phyloP scores from a whole-genome alignment of 2,797 vertebrate species.

The Galagoides demidoff region DNA sequence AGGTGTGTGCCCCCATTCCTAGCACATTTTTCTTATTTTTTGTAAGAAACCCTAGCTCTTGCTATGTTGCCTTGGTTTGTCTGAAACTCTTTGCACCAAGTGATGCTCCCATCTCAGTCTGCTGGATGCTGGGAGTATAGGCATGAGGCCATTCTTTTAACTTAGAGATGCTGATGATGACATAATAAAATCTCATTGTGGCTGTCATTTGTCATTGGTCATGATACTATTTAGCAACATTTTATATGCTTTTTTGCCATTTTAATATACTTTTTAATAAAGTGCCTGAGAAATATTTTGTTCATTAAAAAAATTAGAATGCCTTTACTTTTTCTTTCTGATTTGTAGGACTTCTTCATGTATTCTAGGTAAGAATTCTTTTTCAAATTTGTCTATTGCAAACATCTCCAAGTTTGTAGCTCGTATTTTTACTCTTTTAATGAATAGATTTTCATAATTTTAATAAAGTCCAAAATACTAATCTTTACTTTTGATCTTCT shows the following conservation, averaged over 20 bases:
- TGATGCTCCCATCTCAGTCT: too few relatives aligned
- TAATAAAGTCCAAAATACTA: background rate
- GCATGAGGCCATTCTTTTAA: too few relatives aligned
- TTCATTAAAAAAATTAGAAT: background rate
- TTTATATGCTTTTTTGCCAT: background rate
- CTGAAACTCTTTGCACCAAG: too few relatives aligned
- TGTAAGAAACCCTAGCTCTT: too few relatives aligned
- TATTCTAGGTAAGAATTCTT: background rate
- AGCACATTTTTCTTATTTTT: too few relatives aligned
- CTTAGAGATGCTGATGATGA: background rate
- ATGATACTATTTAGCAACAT: too few relatives aligned
- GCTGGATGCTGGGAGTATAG: too few relatives aligned
- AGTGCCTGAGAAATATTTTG: background rate
- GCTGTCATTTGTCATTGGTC: background rate
- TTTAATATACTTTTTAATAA: background rate
- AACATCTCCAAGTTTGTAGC: background rate
- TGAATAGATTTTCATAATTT: background rate
- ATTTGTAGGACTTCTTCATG: background rate
- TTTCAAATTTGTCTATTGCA: background rate
- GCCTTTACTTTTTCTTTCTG: background rate
- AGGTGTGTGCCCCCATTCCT: too few relatives aligned
- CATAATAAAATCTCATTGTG: background rate
- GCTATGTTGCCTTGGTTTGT: too few relatives aligned
- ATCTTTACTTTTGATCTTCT: background rate
- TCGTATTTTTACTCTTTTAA: too few relatives aligned